Evolutionary conservation across 2,113 vertebrate genomes (phyloP).

Genomic region (Seriola aureovittata): DNA sequence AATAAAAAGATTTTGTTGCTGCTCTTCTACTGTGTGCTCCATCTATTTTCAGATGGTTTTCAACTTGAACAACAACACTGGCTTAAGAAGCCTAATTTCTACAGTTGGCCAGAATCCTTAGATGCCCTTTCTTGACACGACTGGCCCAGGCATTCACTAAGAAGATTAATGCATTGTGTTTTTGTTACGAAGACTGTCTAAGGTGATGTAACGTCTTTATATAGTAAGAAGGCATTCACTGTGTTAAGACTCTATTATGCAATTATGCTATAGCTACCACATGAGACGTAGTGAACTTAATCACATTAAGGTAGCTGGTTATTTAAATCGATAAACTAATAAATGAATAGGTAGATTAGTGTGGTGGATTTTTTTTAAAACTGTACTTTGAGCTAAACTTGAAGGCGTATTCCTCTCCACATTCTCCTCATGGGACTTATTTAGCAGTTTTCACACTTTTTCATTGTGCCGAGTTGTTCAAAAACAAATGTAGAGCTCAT

Average conservation of each 20-base stretch:
- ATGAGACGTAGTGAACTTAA: slow-evolving; percentile 12
- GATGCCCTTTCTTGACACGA: background rate
- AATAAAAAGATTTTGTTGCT: slow-evolving; percentile 61
- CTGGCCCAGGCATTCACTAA: slow-evolving; percentile 17
- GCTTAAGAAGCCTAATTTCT: background rate
- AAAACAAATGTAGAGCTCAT: background rate
- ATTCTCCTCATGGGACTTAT: background rate
- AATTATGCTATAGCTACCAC: slow-evolving; percentile 11
- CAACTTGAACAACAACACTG: background rate
- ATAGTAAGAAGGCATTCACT: slow-evolving; percentile 36
- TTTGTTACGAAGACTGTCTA: slow-evolving; percentile 9
- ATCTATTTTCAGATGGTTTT: slow-evolving; percentile 6
- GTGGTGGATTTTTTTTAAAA: too few relatives aligned
- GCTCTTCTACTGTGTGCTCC: background rate
- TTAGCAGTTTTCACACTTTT: background rate
- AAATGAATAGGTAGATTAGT: background rate
- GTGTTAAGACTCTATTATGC: slow-evolving; percentile 52
- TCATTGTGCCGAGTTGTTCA: background rate
- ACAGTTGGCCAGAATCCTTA: background rate
- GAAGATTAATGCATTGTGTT: slow-evolving; percentile 27
- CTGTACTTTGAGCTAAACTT: background rate
- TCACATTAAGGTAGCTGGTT: background rate
- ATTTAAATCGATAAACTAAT: background rate
- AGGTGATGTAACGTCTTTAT: slow-evolving; percentile 36
- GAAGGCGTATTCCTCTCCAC: background rate